Evolutionary conservation across 35 echinoderm and acorn worm genomes (phyloP).

Genomic region (Lytechinus pictus): DNA sequence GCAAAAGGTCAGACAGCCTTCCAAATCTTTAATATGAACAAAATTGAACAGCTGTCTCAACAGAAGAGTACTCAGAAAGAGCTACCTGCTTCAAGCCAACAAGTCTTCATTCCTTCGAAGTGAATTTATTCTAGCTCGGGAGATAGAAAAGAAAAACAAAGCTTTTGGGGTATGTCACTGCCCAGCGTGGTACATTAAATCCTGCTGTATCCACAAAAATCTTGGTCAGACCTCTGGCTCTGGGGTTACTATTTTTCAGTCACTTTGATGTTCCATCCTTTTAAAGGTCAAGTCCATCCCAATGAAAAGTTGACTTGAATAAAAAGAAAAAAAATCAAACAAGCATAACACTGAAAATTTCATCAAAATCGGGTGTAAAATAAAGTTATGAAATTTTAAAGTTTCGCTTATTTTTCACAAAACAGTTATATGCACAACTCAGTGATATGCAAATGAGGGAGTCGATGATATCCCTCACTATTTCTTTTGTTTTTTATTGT

Average conservation of each 20-base stretch:
- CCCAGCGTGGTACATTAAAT: not conserved
- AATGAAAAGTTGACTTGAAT: not conserved
- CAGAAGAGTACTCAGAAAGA: not conserved
- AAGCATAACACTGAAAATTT: too few species aligned
- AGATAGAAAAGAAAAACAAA: not conserved
- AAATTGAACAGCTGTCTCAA: slow-evolving; percentile 12
- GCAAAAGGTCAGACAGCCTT: slow-evolving; percentile 1
- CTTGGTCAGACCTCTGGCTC: too few species aligned
- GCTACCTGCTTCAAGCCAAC: not conserved
- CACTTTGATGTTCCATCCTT: not conserved
- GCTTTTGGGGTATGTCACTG: not conserved
- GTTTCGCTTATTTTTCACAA: too few species aligned
- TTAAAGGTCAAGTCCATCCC: not conserved
- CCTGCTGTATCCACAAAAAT: not conserved
- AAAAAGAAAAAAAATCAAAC: too few species aligned
- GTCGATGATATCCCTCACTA: too few species aligned
- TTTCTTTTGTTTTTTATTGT: too few species aligned
- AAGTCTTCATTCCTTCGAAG: not conserved
- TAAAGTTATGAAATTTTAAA: too few species aligned
- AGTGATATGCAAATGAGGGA: too few species aligned
- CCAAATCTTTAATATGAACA: not conserved
- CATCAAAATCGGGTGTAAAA: too few species aligned
- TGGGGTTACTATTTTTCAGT: too few species aligned
- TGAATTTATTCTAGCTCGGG: not conserved
- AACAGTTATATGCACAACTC: too few species aligned